Evolutionary conservation across 2,113 vertebrate species (phyloP), one percentile per base, ranked within the genome.

Genomic region (Silurus glanis): DNA sequence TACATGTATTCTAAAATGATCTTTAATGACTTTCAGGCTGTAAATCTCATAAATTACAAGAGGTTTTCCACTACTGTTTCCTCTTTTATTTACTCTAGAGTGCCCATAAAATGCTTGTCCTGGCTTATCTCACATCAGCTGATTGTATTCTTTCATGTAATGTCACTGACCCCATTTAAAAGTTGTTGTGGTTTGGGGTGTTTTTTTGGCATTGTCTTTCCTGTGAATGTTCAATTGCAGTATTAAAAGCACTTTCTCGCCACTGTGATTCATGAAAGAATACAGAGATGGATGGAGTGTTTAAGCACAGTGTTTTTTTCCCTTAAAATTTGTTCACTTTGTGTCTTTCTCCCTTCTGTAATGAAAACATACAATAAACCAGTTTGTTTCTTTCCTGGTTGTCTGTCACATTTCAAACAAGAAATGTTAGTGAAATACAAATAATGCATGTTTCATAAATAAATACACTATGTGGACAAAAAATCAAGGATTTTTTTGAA

Each of bases 311-410:
- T 10, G 49, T 67, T 78, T 66, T 59, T 37, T 12, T 7, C 5
- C 28, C 8, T 25, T 17, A 72, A 49, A 28, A 56, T 69, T 5
- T 84, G 25, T 83, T 79, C 53, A 84, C 58, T 71, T 79, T 76
- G 79, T 75, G 58, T 82, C 56, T 74, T 74, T 71, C 37, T 75
- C 69, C 81, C 55, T 82, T 85, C 83, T 89, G 88, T 89, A 87
- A 80, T 81, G 64, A 88, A 88, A 62, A 84, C 86, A 84, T 89
- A 86, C 87, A 91, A 91, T 91, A 91, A 90, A 91, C 85, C 72
- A 21, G 79, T 90, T 90, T 89, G 89, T 91, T 88, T 64, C 90
- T 88, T 86, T 88, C 51, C 37, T 56, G 5, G 5, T n/a, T 37
- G 12, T 87, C n/a, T 6, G 1, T 84, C 51, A 55, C 55, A 25